Base-by-base conservation (phyloP, 2,113 vertebrate genomes). In the Colius striatus region DNA sequence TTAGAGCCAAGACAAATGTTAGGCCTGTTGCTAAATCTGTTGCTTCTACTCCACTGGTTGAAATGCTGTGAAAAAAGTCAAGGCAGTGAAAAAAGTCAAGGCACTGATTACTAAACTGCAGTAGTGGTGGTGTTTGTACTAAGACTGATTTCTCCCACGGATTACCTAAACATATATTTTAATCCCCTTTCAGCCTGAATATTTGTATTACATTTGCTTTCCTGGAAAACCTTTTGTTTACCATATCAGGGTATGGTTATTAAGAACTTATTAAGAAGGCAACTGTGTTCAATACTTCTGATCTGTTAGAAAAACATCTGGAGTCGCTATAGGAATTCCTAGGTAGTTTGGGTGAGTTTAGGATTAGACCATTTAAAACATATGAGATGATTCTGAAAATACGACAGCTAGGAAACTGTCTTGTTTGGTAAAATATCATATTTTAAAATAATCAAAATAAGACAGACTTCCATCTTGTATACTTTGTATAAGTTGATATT, bases 181-280 rank as follows among this genome's bases (percentile, higher is more conserved):
- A 95, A 97, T 92, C n/a, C 54, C 60, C 86, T 92, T 94, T 93
- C 91, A 97, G 70, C 78, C 75, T 93, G 84, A 90, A 51, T 90
- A 63, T 94, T 93, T 91, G 70, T 72, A 86, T 83, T 94, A 22
- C 68, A 91, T 92, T 97, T 73, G 63, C 65, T 95, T 74, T 95
- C 82, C 92, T 79, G 34, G 83, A 94, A 96, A 95, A 97, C 60
- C 62, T 65, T 63, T 30, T 83, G 6, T 32, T 94, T 66, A 41
- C 62, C 11, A 10, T 57, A 18, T 93, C 55, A 78, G 5, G n/a
- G 57, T 86, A 45, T 6, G 11, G 71, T 92, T 78, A n/a, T 82
- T 61, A 30, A 65, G 47, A 93, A 67, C 11, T 27, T 70, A 23
- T 3, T 6, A 61, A 84, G 11, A 65, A 75, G 81, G 63, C 76